Evolutionary conservation across 2,888 invertebrate genomes (phyloP).

Genomic region (Lampropteryx suffumata): DNA sequence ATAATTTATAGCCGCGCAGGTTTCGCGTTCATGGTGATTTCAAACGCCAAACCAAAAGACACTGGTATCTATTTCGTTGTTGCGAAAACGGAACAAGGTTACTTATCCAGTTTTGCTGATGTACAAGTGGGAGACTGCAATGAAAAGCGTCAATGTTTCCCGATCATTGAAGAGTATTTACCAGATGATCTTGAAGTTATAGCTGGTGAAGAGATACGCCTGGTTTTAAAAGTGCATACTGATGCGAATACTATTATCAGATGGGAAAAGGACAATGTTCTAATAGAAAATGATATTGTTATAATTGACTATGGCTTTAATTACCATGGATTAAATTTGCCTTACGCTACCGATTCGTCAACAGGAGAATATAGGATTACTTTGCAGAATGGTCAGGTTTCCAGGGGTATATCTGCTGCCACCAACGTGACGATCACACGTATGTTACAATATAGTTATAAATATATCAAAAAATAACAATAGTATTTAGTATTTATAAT

Average conservation of each 20-base stretch:
- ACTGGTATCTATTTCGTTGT: slow-evolving; percentile 44
- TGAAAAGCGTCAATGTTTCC: slow-evolving; percentile 14
- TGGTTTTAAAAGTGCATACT: slow-evolving; percentile 35
- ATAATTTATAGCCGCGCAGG: slow-evolving; percentile 25
- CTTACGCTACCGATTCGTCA: slow-evolving; percentile 23
- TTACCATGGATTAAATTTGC: slow-evolving; percentile 37
- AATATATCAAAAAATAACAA: too few species aligned
- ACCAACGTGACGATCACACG: slow-evolving; percentile 36
- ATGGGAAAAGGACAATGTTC: slow-evolving; percentile 34
- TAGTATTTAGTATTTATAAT: too few species aligned
- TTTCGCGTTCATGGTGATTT: slow-evolving; percentile 27
- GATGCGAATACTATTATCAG: slow-evolving; percentile 31
- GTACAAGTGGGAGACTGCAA: slow-evolving; percentile 34
- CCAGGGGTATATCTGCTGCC: slow-evolving; percentile 16
- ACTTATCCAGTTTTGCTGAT: slow-evolving; percentile 39
- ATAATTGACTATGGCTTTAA: slow-evolving; percentile 36
- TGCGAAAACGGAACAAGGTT: slow-evolving; percentile 33
- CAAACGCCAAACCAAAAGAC: slow-evolving; percentile 35
- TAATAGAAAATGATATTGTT: slow-evolving; percentile 16
- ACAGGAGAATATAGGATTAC: slow-evolving; percentile 36
- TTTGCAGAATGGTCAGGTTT: slow-evolving; percentile 29
- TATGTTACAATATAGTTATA: slow-evolving; percentile 27
- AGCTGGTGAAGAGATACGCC: slow-evolving; percentile 37
- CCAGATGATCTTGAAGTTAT: slow-evolving; percentile 37
- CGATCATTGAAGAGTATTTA: slow-evolving; percentile 36